Percentiles rank a stretch among this genome's conserved stretches.
Conservation (phyloP, 2,113 vertebrate species). For the Dermatemys mawii region DNA sequence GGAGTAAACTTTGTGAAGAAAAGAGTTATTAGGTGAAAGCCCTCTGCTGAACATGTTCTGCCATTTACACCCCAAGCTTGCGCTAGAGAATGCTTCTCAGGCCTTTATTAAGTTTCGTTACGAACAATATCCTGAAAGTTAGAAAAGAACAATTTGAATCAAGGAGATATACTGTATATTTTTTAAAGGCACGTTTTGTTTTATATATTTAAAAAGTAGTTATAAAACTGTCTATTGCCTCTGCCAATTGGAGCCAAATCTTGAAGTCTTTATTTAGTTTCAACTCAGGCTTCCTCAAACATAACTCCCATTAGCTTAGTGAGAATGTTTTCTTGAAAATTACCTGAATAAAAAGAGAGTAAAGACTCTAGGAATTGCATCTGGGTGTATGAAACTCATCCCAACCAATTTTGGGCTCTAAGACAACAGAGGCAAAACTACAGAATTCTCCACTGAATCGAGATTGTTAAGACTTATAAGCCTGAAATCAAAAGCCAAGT, state of each 20-base stretch:
- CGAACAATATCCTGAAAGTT: constrained; percentile 12
- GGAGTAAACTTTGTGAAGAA: constrained; percentile 28
- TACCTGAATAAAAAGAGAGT: neutral
- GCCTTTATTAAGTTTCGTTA: neutral
- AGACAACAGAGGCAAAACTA: neutral
- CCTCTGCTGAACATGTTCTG: constrained; percentile 46
- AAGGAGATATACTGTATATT: neutral
- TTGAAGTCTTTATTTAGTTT: neutral
- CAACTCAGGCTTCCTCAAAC: rapidly evolving
- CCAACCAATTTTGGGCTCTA: neutral
- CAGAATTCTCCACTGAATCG: neutral
- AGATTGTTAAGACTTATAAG: neutral
- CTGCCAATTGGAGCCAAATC: neutral
- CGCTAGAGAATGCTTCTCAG: constrained; percentile 12
- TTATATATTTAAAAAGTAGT: neutral
- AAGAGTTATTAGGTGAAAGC: constrained; percentile 6
- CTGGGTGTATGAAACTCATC: neutral
- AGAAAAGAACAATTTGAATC: neutral
- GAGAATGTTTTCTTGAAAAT: neutral
- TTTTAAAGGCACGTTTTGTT: neutral
- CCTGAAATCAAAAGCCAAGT: neutral
- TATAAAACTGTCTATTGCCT: neutral
- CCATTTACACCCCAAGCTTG: neutral
- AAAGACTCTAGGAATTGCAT: neutral
- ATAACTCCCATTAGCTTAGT: neutral